These are phyloP conservation scores for Channallabes apus DNA, from an alignment of 2,797 vertebrate genomes.

Conservation along the genomic window DNA sequence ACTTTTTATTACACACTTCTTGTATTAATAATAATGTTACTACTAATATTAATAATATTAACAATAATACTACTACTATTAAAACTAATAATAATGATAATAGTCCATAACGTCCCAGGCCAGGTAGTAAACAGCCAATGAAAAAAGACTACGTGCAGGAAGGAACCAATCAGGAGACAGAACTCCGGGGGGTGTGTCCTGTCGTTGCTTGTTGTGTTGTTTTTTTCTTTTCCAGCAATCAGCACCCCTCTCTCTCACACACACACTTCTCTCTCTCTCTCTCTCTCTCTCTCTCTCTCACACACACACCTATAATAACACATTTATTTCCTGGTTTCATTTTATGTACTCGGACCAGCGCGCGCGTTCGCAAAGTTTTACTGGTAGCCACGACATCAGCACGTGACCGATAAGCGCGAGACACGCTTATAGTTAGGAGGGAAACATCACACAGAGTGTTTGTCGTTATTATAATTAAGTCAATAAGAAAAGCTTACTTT, in stretches of 20 bases:
- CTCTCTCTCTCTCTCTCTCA: background rate
- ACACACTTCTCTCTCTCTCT: background rate
- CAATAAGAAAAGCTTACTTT: background rate
- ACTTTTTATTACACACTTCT: background rate
- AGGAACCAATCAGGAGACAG: constrained; percentile 46
- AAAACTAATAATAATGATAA: background rate
- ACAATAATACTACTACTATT: background rate
- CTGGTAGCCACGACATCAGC: background rate
- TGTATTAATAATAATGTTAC: background rate
- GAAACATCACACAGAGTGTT: background rate
- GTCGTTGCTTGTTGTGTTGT: background rate
- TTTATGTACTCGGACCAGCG: background rate
- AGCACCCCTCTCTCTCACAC: background rate
- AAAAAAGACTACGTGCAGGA: constrained; percentile 40
- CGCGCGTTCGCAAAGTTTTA: background rate
- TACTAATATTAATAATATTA: background rate
- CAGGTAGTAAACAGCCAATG: constrained; percentile 41
- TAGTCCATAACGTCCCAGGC: background rate
- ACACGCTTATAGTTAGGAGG: background rate
- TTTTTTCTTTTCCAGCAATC: background rate
- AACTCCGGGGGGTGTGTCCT: constrained; percentile 53
- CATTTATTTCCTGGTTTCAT: constrained; percentile 9
- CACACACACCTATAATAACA: background rate
- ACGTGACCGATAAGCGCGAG: background rate
- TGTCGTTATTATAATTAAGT: background rate